Evolutionary conservation across 2,113 vertebrate genomes (phyloP), one percentile per base, ranked within the genome.

Genomic region (Nesogale talazaci): DNA sequence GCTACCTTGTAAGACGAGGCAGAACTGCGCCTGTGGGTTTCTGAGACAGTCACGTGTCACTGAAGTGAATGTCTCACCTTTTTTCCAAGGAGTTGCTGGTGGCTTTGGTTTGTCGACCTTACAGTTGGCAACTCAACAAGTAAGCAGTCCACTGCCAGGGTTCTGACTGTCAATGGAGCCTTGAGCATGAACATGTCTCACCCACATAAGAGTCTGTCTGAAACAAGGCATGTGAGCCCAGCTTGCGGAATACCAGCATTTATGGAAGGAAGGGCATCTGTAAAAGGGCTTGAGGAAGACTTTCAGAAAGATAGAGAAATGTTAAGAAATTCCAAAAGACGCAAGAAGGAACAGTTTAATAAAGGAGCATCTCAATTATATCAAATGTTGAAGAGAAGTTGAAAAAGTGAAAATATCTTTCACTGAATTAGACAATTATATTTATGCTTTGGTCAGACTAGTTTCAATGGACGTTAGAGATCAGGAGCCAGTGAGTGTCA

Each of bases 271-370:
- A 82, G n/a, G 63, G 0, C 15, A 2, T 36, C 9, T 46, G 22
- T 52, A 31, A 88, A 38, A 36, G 1, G 12, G 6, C 27, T 34
- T 42, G 15, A 82, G 31, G 29, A 92, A 56, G 34, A 87, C 31
- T 27, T 52, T 52, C 25, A 19, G 29, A 31, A 34, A 61, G 56
- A 25, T 1, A 59, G 29, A 57, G 42, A 4, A 75, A 6, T n/a
- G 31, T 46, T 20, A 65, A n/a, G 11, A 22, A 46, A 78, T 12
- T 14, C 19, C 56, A 72, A 67, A 52, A 42, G 52, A 42, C 17
- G 14, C n/a, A 27, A 0, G 34, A 23, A 29, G 67, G 15, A 46
- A 83, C 0, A 86, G 9, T 9, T n/a, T 29, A 81, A 7, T 0
- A 1, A 69, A 79, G 56, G 27, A 86, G 7, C 34, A 78, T 34